Base-by-base conservation (phyloP, 2,888 invertebrate genomes). In the Hesperia comma region DNA sequence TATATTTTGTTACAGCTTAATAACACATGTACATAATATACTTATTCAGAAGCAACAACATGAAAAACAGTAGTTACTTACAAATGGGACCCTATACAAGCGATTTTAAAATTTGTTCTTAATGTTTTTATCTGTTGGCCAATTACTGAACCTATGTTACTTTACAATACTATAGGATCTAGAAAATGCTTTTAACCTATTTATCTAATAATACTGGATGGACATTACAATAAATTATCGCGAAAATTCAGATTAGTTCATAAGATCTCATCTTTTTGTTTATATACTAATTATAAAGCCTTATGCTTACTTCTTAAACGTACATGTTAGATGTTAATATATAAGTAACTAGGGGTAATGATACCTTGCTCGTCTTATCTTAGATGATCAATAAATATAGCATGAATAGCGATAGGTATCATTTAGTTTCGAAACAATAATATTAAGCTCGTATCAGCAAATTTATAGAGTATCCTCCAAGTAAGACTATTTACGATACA, bases 141-240 rank as follows among this genome's bases (percentile, higher is more conserved):
- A 84, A 84, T 83, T 75, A 78, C 74, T 83, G 80, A 84, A 85
- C 82, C 78, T 84, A 85, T 82, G 74, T 82, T 83, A 84, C 72
- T 76, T 84, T 84, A 84, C 80, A 72, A 79, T 76, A 76, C 84
- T 85, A 86, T 84, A 87, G 85, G 84, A 88, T 81, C 85, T 88
- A 88, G 79, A 86, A 79, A 84, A 86, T 84, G 84, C 82, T 78
- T 74, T 79, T 73, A 72, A 79, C 82, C 85, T 89, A 89, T 87
- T 84, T 82, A 84, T 90, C 89, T 91, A 91, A 90, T 90, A 90
- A 92, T 91, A 92, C 89, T 92, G 92, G 91, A 92, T 90, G 90
- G 90, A 91, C 82, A 90, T 87, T 89, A 86, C 33, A 86, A 86
- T 87, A 87, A 90, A 86, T 85, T 86, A 86, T 87, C 82, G 88